A percentile compares a stretch with the other conserved stretches of the same genome.
phyloP scores from a whole-genome alignment of 37 sponge, comb jelly and placozoan genomes.

The Halisarca cf. caerulea region DNA sequence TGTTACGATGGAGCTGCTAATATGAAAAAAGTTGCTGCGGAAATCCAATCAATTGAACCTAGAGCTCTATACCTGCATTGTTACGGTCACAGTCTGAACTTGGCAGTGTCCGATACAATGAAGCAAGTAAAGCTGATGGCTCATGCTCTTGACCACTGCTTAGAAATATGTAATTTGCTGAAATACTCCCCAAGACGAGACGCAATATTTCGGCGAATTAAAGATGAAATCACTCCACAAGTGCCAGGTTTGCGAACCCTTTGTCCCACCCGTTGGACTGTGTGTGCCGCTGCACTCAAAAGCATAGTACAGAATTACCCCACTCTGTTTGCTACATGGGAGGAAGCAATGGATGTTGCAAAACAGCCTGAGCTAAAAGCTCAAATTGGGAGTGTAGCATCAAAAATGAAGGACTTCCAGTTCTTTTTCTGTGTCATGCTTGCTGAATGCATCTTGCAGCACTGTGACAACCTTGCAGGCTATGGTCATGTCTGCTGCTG shows the following conservation, averaged over 20 bases:
- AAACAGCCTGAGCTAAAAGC: conserved; percentile 43
- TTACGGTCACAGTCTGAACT: conserved; percentile 37
- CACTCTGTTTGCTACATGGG: conserved; percentile 14
- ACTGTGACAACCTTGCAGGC: too few relatives aligned
- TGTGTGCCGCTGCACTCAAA: conserved; percentile 28
- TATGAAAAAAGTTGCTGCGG: conserved; percentile 28
- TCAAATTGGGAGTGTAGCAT: conserved; percentile 31
- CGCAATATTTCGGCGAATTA: conserved; percentile 10
- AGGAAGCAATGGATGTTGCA: neutral
- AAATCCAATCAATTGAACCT: conserved; percentile 15
- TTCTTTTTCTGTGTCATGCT: conserved; percentile 35
- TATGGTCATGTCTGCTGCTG: too few relatives aligned
- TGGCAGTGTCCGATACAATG: conserved; percentile 27
- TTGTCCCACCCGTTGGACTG: conserved; percentile 41
- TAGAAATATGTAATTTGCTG: too few relatives aligned
- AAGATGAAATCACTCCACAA: conserved; percentile 9
- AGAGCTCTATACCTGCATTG: conserved; percentile 28
- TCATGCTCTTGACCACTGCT: conserved; percentile 33
- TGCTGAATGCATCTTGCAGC: conserved; percentile 27
- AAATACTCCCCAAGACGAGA: conserved; percentile 43
- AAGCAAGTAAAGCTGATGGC: conserved; percentile 31
- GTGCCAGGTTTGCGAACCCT: conserved; percentile 15
- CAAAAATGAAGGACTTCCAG: conserved; percentile 38
- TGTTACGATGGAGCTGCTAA: conserved; percentile 18
- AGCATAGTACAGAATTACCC: conserved; percentile 18